phyloP scores from a whole-genome alignment of 2,113 vertebrate species.

The Cephalopterus ornatus region DNA sequence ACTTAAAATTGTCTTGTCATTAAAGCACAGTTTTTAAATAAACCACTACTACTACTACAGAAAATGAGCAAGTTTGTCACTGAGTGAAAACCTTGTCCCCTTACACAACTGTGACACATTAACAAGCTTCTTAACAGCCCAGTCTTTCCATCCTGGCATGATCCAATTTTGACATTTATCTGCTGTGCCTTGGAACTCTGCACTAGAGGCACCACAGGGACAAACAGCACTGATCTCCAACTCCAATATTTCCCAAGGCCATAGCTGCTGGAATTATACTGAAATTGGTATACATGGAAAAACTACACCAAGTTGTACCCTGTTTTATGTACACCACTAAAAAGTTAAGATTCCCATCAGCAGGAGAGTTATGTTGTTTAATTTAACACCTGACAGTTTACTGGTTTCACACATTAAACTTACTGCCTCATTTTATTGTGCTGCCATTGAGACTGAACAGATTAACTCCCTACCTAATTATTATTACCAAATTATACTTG shows the following conservation, averaged over 20 bases:
- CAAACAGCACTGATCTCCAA: not conserved
- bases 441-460: not conserved
- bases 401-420: not conserved
- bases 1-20: not conserved
- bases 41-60: not conserved
- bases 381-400: not conserved
- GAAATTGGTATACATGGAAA: not conserved
- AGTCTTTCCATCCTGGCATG: not conserved
- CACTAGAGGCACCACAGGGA: not conserved
- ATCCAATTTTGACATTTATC: not conserved
- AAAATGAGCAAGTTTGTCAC: not conserved
- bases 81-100: not conserved
- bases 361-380: not conserved
- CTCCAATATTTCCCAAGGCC: not conserved
- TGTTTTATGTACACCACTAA: not conserved
- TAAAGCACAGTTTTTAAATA: not conserved
- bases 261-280: not conserved
- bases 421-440: not conserved
- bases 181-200: not conserved
- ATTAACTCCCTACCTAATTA: not conserved
- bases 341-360: not conserved
- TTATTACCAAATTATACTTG: not conserved
- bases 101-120: accelerated
- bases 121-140: not conserved
- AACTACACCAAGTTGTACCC: not conserved